phyloP scores from a whole-genome alignment of 2,797 vertebrate species.

The Pristis pectinata region DNA sequence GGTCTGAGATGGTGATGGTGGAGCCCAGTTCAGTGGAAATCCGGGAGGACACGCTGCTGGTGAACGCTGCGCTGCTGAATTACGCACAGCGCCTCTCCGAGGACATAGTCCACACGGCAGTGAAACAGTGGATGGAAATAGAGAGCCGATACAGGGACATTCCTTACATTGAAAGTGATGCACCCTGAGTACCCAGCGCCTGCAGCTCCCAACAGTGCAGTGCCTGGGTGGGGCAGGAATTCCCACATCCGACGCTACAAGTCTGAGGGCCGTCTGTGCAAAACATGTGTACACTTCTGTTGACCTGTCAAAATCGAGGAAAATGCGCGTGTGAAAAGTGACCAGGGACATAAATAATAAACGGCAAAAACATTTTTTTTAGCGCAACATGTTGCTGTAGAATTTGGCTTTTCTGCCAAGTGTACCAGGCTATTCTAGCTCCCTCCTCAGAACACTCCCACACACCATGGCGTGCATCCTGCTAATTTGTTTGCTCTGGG shows the following conservation, averaged over 20 bases:
- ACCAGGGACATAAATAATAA: not conserved
- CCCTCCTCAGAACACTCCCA: not conserved
- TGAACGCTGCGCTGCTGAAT: constrained; percentile 62
- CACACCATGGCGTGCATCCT: not conserved
- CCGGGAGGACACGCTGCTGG: constrained; percentile 7
- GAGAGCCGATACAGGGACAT: constrained; percentile 86
- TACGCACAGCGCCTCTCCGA: constrained; percentile 80
- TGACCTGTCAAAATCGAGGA: not conserved
- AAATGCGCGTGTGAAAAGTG: not conserved
- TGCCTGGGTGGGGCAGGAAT: not conserved
- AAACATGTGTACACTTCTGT: too few species aligned
- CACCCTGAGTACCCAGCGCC: constrained; percentile 57
- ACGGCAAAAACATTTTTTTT: not conserved
- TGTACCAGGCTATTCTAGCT: not conserved
- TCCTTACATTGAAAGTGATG: constrained; percentile 86
- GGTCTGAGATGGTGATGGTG: constrained; percentile 62
- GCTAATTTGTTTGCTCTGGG: not conserved
- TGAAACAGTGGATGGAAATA: constrained; percentile 81
- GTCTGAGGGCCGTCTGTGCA: not conserved
- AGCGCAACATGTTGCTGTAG: not conserved
- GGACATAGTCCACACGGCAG: constrained; percentile 78
- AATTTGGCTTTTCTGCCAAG: not conserved
- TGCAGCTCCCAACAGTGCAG: not conserved
- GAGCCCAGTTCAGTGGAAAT: constrained; percentile 43
- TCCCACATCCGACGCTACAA: not conserved